Base-by-base conservation (phyloP, 2,888 invertebrate species). In the Anagyrus pseudococci region DNA sequence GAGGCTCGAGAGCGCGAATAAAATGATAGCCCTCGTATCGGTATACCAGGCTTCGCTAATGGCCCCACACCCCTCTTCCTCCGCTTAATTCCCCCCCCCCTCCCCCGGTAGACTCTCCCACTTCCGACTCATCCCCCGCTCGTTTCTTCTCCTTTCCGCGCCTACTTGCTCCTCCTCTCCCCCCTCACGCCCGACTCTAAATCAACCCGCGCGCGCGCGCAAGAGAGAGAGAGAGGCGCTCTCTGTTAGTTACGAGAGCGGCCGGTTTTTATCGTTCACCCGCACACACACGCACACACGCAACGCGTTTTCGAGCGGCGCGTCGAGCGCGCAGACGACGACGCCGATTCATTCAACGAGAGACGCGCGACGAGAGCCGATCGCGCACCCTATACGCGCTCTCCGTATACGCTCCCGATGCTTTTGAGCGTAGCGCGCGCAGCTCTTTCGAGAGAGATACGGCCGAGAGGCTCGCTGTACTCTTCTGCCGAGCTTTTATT, bases 241-340 rank as follows among this genome's bases (percentile, higher is more conserved):
- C 25, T 23, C 25, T 17, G 43, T 43, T n/a, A n/a, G n/a, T n/a
- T n/a, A n/a, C n/a, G n/a, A n/a, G n/a, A n/a, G 17, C 37, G 33
- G 58, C 58, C 58, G 58, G 58, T 58, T 58, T 58, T 58, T 46
- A 44, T 58, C 58, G 46, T n/a, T n/a, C n/a, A n/a, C 33, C 19
- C 23, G 26, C 17, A 49, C 48, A 25, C 57, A 41, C 48, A 25
- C 58, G 15, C 20, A 40, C 23, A 40, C 22, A 52, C 15, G 7
- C 20, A 22, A 49, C 26, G 29, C n/a, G n/a, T n/a, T n/a, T n/a
- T n/a, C 15, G 17, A 10, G 22, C 46, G 7, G 48, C 48, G n/a
- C 48, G 26, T 26, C 22, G 26, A 4, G 20, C 43, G n/a, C 43
- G 43, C 43, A 43, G 37, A 37, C 37, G 37, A 37, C 37, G 37